Evolutionary conservation across 2,888 invertebrate species (phyloP).

Genomic region (Parascotia fuliginaria): DNA sequence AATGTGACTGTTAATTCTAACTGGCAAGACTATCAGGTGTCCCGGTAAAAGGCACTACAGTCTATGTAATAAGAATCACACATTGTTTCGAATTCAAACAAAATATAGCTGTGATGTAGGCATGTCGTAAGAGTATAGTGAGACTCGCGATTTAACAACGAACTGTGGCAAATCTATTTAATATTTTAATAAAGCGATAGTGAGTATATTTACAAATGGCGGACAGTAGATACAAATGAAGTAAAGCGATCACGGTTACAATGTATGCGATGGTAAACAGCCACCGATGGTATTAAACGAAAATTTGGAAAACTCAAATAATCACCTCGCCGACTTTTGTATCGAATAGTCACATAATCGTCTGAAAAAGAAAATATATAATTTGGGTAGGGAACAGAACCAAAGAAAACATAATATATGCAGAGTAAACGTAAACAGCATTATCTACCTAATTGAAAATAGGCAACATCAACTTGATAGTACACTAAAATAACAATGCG

Average conservation of each 20-base stretch:
- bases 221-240: conserved; percentile 20
- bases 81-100: too few species aligned
- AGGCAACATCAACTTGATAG: too few species aligned
- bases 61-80: too few species aligned
- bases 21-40: too few species aligned
- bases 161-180: not conserved
- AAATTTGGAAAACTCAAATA: conserved; percentile 70
- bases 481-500: too few species aligned
- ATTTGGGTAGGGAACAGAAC: conserved; percentile 44
- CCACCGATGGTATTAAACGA: conserved; percentile 56
- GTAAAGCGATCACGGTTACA: conserved; percentile 10
- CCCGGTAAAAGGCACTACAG: too few species aligned
- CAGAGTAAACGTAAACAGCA: not conserved
- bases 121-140: too few species aligned
- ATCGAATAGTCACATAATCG: conserved; percentile 96
- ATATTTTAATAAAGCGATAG: conserved; percentile 1
- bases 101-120: too few species aligned
- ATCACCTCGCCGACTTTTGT: conserved; percentile 96
- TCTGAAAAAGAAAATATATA: conserved; percentile 89
- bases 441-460: too few species aligned
- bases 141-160: not conserved
- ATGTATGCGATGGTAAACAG: conserved; percentile 55
- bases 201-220: conserved; percentile 35
- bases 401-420: conserved; percentile 1
- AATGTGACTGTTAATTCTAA: too few species aligned